Evolutionary conservation across 2,113 vertebrate genomes (phyloP), one percentile per base, ranked within the genome.

Genomic region (Pteronura brasiliensis): DNA sequence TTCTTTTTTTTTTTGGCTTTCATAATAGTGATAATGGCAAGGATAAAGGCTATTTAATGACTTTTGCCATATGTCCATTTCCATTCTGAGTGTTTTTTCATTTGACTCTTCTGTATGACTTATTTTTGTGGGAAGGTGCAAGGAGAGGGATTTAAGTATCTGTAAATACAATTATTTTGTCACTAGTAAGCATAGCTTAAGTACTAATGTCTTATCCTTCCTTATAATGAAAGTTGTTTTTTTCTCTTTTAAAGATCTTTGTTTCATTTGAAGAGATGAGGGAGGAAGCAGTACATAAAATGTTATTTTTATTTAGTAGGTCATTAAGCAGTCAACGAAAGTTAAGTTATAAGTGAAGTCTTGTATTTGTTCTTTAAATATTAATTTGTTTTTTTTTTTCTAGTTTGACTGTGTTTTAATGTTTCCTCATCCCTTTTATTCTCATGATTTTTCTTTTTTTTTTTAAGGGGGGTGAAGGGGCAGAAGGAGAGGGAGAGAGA

Each of bases 301-400:
- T 86, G 6, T 76, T 65, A 31, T 55, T 96, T 72, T 39, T 84
- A 69, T 72, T 86, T 86, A 81, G 29, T 49, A 63, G 36, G 25
- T 88, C 29, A 85, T 95, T 61, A 86, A 21, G 52, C 34, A 84
- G 18, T 77, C 82, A 89, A 49, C 27, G 15, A 52, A 86, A 20
- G 34, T 85, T 57, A 90, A 77, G 12, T 95, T 92, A 6, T n/a
- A 80, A 25, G 25, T 79, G 47, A 79, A 81, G 55, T 55, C 65
- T 79, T 95, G 8, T 55, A 67, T 72, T 92, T 77, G 39, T 87
- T 39, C 57, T 93, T 80, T 95, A 77, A 94, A 82, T 80, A 85
- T 85, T 96, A 27, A 59, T 39, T 77, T 55, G 31, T 57, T 67
- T 86, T 96, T n/a, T n/a, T n/a, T 72, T 21, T 55, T 55, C 34